Conservation (phyloP, 2,888 invertebrate genomes). For the Meghimatium bilineatum region DNA sequence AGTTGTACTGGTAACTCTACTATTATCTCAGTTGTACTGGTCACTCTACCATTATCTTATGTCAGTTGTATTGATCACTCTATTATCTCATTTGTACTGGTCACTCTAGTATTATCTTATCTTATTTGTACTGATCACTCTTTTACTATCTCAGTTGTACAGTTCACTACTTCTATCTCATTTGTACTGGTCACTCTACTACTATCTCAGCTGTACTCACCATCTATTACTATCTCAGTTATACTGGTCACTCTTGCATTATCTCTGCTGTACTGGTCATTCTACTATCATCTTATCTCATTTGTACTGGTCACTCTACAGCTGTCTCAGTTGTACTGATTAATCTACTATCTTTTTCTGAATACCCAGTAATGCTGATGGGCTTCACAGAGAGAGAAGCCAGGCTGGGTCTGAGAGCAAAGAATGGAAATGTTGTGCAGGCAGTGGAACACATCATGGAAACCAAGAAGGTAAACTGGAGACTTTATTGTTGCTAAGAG, state of each 20-base stretch:
- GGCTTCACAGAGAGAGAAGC: constrained; percentile 85
- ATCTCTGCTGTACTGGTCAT: no score
- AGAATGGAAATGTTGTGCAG: constrained; percentile 80
- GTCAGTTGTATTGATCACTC: constrained; percentile 48
- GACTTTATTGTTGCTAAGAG: no score
- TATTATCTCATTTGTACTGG: no score
- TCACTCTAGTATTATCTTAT: no score
- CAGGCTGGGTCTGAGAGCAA: constrained; percentile 83
- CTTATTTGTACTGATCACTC: no score
- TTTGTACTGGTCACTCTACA: constrained; percentile 36
- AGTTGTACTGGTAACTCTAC: no score
- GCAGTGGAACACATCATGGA: constrained; percentile 83
- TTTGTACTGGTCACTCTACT: no score
- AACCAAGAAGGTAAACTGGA: constrained; percentile 76
- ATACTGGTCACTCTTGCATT: not conserved
- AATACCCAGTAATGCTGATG: constrained; percentile 78
- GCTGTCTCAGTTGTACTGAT: constrained; percentile 27
- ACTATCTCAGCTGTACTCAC: no score
- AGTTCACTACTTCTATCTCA: no score
- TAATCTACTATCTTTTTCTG: not conserved
- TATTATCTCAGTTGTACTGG: no score
- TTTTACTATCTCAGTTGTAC: not conserved
- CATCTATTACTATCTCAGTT: no score
- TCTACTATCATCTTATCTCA: not conserved
- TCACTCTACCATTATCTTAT: no score